phyloP scores from a whole-genome alignment of 2,113 vertebrate species.

The Apaloderma vittatum region DNA sequence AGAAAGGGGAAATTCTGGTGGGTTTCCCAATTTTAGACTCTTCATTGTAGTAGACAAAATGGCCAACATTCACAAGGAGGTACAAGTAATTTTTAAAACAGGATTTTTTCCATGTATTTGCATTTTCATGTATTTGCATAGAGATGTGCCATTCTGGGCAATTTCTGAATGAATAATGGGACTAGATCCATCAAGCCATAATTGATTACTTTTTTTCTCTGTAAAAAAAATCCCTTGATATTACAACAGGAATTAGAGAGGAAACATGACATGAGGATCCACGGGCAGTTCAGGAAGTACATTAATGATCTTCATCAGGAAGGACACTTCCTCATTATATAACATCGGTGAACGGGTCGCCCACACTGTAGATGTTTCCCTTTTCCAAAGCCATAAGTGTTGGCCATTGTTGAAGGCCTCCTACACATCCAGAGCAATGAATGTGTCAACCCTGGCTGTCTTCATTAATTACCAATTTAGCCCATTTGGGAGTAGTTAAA shows the following conservation, averaged over 20 bases:
- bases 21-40: background rate
- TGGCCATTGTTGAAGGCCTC: background rate
- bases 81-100: background rate
- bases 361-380: background rate
- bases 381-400: background rate
- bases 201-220: background rate
- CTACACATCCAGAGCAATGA: background rate
- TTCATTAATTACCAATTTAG: background rate
- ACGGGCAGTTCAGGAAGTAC: background rate
- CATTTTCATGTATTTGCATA: no score
- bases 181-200: background rate
- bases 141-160: no score
- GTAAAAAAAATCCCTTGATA: background rate
- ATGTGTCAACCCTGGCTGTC: rapidly evolving
- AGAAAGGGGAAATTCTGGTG: background rate
- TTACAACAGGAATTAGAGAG: background rate
- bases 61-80: background rate
- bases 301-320: background rate
- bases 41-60: background rate
- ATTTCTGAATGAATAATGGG: no score
- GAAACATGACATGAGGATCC: background rate
- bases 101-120: background rate
- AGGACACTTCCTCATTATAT: background rate
- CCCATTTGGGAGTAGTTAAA: background rate
- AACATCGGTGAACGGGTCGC: background rate